Base-by-base conservation (phyloP, 2,797 vertebrate genomes). In the Tenualosa ilisha region DNA sequence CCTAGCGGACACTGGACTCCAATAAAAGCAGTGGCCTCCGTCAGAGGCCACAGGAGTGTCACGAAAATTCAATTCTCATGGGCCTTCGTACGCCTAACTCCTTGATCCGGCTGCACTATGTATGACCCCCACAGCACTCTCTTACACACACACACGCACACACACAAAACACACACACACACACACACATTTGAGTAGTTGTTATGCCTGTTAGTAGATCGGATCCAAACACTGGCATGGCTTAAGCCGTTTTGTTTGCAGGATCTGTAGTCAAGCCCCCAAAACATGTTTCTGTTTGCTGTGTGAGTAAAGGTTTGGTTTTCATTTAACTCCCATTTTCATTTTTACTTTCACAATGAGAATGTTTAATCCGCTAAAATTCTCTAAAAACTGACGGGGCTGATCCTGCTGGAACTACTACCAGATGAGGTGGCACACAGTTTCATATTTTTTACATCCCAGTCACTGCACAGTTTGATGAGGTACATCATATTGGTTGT, bases 1-100 rank as follows among this genome's bases (percentile, higher is more conserved):
- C 88, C 90, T 87, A 89, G 92, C 91, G 92, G 91, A 91, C 91
- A 90, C 89, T 92, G 91, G 90, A 90, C 91, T 93, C 92, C 91
- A 91, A 92, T 92, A 92, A 93, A 91, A 15, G 61, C 72, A 9
- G 50, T 13, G 40, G 22, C 40, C 72, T 79, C 40, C 72, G 40
- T 79, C 11, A 43, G 20, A 79, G 72, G 37, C 72, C 72, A 79
- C 72, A 79, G 26, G 6, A 72, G 68, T 37, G 37, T 13, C 17
- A 40, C 37, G 4, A 1, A 72, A 72, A 79, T 46, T 46, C 37
- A 46, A 79, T 46, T 79, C 72, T 17, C 72, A 22, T 17, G 72
- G 40, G 72, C 6, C 72, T 43, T n/a, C 37, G 40, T 79, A 17
- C 31, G 17, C 37, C 40, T 9, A 79, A 17, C 72, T 37, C 17